Base-by-base conservation (phyloP, 2,113 vertebrate genomes). In the Campylomormyrus tamandua region DNA sequence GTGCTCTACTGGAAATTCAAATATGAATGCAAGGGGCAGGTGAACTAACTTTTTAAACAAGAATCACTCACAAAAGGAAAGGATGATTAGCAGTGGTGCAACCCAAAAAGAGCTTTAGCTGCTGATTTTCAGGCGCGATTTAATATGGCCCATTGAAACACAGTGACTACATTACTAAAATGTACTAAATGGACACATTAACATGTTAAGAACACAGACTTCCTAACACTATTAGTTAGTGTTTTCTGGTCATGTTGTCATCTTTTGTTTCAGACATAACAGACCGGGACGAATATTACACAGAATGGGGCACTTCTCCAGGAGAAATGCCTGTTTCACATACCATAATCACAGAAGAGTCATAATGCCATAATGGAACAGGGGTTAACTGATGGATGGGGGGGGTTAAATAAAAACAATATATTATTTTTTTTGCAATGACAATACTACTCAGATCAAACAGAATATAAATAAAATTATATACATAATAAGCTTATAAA, bases 401-500 rank as follows among this genome's bases (percentile, higher is more conserved):
- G 13, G 5, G 66, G 66, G 5, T 70, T 90, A 87, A 90, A 90
- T 86, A 70, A 87, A 87, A 27, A 62, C n/a, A 90, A 87, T 90
- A 90, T 87, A 90, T 90, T 87, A 74, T 35, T 58, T 70, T 87
- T 42, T 74, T 42, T 74, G 27, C 46, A 62, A 87, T 87, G n/a
- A 52, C n/a, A 85, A 77, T 80, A 80, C 11, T 10, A 62, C 10
- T 83, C 17, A 9, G 35, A 87, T 62, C n/a, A 86, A 90, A 66
- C 50, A 87, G 70, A 66, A 77, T 80, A 50, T 87, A 87, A 74
- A 87, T 87, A 87, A 84, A 74, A 53, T 46, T 87, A 87, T 87
- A 19, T 87, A 90, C 84, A 90, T 46, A 90, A 89, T 15, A 86
- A 90, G 83, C 84, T 90, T 90, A 87, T 46, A 90, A 90, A 90